Base-by-base conservation (phyloP, 2,888 invertebrate genomes). In the Yponomeuta evonymella region DNA sequence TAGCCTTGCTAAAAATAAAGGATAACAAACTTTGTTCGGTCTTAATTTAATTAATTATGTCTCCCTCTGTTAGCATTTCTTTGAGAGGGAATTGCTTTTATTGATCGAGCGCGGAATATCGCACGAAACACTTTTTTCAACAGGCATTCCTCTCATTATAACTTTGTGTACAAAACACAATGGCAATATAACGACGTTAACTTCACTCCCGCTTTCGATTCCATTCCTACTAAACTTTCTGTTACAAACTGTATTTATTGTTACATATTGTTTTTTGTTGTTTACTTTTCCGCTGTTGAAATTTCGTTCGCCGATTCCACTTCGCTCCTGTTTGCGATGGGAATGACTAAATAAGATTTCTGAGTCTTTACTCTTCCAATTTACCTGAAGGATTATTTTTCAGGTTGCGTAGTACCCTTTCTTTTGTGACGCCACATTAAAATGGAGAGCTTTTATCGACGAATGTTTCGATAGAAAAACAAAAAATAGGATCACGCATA, bases 41-140 rank as follows among this genome's bases (percentile, higher is more conserved):
- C 80, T 84, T 85, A 83, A 85, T 86, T 84, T 81, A 85, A 84
- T 84, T 85, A 85, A 83, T 85, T 82, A 79, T 78, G 80, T 80
- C 80, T 77, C 77, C 78, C 76, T 75, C 73, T 75, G 76, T 73
- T 74, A 29, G 2, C 58, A 51, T 51, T 58, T 67, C 64, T 51
- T 67, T 29, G 58, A 51, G 51, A 23, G 11, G 51, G 48, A 67
- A 67, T 69, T 23, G 48, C 51, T 51, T 48, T 36, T 63, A 63
- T 70, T n/a, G 70, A 36, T 70, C 29, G 23, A 4, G 29, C 65
- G 2, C 5, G 11, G 29, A 29, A 29, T 64, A 29, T 64, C 11
- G 68, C 48, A 11, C 65, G 58, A 68, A 51, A 29, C 29, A 48
- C 6, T 51, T 30, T 30, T 48, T 70, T 15, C 29, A 2, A 58